phyloP scores from a whole-genome alignment of 2,113 vertebrate genomes.

The Platysteira castanea region DNA sequence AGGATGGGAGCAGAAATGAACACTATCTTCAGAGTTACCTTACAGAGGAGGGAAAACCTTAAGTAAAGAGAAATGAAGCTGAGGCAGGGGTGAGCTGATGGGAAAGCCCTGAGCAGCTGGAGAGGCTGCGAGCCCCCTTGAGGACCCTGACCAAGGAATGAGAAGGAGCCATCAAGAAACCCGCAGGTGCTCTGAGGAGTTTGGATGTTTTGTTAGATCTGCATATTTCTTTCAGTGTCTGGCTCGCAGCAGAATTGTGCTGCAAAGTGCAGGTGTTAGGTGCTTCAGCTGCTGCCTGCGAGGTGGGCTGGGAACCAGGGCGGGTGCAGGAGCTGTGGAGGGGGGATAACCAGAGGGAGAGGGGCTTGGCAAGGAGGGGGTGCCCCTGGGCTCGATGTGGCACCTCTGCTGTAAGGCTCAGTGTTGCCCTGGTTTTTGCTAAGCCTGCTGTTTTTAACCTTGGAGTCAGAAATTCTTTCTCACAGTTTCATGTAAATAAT shows the following conservation, averaged over 20 bases:
- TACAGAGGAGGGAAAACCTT: background rate
- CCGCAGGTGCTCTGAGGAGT: slow-evolving; percentile 19
- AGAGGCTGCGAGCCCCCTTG: background rate
- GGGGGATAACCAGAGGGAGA: fast-evolving
- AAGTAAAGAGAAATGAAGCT: background rate
- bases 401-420: background rate
- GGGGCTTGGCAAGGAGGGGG: background rate
- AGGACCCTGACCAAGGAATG: slow-evolving; percentile 18
- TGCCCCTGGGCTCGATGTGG: background rate
- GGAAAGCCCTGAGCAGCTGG: background rate
- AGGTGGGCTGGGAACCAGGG: background rate
- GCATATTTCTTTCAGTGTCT: slow-evolving; percentile 19
- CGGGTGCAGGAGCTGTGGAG: background rate
- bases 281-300: background rate
- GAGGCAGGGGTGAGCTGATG: background rate
- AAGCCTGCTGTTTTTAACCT: too few relatives aligned
- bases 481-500: too few relatives aligned
- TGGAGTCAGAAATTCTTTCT: too few relatives aligned
- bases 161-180: background rate
- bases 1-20: background rate
- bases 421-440: too few relatives aligned
- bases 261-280: background rate
- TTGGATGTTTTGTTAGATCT: background rate
- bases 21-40: background rate
- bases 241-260: slow-evolving; percentile 11